These are phyloP conservation scores for Petrophora chlorosata DNA, from an alignment of 2,888 invertebrate species.

Conservation along the genomic window DNA sequence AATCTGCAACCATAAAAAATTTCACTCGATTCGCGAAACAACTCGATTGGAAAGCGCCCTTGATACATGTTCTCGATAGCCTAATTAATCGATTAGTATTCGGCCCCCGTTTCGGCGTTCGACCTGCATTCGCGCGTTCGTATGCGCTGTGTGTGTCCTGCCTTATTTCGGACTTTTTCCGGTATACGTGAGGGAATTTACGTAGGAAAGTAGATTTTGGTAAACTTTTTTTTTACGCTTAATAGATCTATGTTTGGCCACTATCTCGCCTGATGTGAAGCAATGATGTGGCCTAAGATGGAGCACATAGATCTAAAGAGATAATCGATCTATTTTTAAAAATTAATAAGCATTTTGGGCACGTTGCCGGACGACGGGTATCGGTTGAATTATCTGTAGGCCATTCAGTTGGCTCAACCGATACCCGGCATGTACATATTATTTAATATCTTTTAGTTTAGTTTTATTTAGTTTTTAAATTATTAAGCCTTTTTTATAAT, in stretches of 20 bases:
- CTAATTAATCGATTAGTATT: conserved; percentile 26
- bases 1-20: not conserved
- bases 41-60: conserved; percentile 20
- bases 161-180: conserved; percentile 17
- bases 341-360: too few relatives aligned
- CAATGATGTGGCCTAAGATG: too few relatives aligned
- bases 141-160: not conserved
- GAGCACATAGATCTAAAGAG: too few relatives aligned
- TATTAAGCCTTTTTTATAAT: too few relatives aligned
- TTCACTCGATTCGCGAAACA: conserved; percentile 9
- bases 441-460: too few relatives aligned
- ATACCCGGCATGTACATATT: too few relatives aligned
- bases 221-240: not conserved
- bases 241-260: not conserved
- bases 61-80: conserved; percentile 12
- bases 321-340: too few relatives aligned
- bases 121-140: conserved; percentile 15
- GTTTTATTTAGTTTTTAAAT: too few relatives aligned
- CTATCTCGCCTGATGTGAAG: not conserved
- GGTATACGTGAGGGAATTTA: conserved; percentile 16
- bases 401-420: too few relatives aligned
- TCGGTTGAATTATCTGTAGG: too few relatives aligned
- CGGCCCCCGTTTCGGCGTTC: conserved; percentile 13
- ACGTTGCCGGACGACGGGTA: too few relatives aligned
- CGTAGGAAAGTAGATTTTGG: not conserved